A percentile compares a stretch with the other conserved stretches of the same genome.
These are phyloP conservation scores for Chironomus riparius DNA, from an alignment of 2,888 invertebrate genomes.

Conservation along the genomic window DNA sequence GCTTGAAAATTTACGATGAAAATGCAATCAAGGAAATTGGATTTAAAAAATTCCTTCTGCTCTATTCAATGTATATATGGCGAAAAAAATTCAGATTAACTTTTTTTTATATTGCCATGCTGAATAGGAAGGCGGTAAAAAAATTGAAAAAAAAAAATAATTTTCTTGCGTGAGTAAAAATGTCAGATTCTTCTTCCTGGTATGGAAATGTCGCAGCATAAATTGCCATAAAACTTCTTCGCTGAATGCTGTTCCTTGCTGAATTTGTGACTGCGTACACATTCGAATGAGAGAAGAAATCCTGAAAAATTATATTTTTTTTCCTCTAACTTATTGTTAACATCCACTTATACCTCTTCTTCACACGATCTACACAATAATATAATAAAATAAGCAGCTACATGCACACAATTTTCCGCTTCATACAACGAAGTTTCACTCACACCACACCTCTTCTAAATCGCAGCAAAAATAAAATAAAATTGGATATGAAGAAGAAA, in stretches of 20 bases:
- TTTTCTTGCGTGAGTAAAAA: conserved; percentile 8
- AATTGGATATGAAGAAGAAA: neutral
- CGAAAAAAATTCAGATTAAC: neutral
- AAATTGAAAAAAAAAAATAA: conserved; percentile 3
- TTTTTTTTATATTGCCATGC: neutral
- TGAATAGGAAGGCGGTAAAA: too few relatives aligned
- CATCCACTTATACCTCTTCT: neutral
- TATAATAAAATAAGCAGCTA: neutral
- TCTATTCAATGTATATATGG: neutral
- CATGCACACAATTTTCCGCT: conserved; percentile 5
- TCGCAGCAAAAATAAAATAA: neutral
- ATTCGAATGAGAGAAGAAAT: neutral
- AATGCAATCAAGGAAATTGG: conserved; percentile 17
- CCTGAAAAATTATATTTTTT: neutral
- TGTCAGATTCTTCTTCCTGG: neutral
- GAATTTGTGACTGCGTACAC: neutral
- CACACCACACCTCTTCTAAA: neutral
- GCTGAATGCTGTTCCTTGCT: neutral
- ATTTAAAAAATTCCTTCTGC: neutral
- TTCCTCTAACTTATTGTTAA: conserved; percentile 1
- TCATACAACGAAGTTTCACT: neutral
- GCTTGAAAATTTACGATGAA: conserved; percentile 1
- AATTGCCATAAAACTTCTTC: neutral
- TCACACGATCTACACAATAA: too few relatives aligned
- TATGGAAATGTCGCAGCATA: conserved; percentile 1